Evolutionary conservation across 2,797 vertebrate species (phyloP), one percentile per base, ranked within the genome.

Genomic region (Hydrocynus forskahlii): DNA sequence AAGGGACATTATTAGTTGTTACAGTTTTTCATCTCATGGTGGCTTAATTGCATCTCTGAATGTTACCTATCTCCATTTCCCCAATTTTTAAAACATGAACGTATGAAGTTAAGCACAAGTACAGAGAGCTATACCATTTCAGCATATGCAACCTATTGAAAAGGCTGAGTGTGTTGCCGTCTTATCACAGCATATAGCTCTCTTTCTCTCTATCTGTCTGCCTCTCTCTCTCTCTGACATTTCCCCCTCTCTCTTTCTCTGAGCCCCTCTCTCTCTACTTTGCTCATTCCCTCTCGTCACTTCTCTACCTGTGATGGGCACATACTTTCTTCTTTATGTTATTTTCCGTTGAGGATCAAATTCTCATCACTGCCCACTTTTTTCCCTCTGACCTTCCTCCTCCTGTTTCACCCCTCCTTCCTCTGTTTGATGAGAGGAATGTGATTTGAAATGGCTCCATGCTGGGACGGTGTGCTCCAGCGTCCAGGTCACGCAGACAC

Each of bases 1-100:
- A 14, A 35, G 85, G 82, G 87, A 88, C 88, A 86, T 93, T 91
- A 92, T 92, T 93, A 93, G 92, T 94, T 93, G 89, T 94, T 95
- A 95, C 93, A 89, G 85, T 68, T 89, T 92, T 90, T 89, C 84
- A 69, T 86, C 82, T 85, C 84, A 55, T 45, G 78, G 45, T 69
- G 69, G 67, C 72, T 62, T 80, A 64, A 78, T 81, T 82, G 74
- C 48, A 40, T 71, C 77, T 75, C 66, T 0, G 67, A 64, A 69
- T 59, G 69, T 68, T 70, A 69, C 57, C 69, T 52, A 48, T 75
- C 84, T 83, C 69, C 52, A 40, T 9, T 57, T 70, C 43, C 13
- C 2, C 52, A 50, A 35, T 75, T 69, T 45, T 64, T 82, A 40
- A 80, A 52, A 79, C 55, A 38, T 78, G 29, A 55, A 70, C 72